Evolutionary conservation across 2,797 vertebrate genomes (phyloP), one percentile per base, ranked within the genome.

Genomic region (Bovichtus variegatus): DNA sequence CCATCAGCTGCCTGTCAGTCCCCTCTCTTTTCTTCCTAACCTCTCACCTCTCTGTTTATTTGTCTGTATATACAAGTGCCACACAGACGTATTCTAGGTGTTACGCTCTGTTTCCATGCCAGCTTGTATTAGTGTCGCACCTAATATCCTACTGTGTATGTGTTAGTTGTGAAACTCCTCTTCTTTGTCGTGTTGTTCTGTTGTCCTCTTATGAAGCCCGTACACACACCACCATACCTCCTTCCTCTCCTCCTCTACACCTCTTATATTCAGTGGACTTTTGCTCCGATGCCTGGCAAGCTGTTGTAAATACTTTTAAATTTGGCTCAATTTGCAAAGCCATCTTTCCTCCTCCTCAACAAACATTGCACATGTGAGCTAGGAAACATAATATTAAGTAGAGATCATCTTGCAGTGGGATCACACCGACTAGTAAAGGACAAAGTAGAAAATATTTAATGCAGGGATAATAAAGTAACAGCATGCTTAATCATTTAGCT

Each of bases 401-500:
- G n/a, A n/a, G n/a, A n/a, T n/a, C n/a, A n/a, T n/a, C n/a, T n/a
- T n/a, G n/a, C n/a, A n/a, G n/a, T n/a, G n/a, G n/a, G n/a, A n/a
- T n/a, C n/a, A n/a, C n/a, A n/a, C n/a, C n/a, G n/a, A n/a, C n/a
- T n/a, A n/a, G n/a, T n/a, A n/a, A n/a, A 34, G 34, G 31, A 53
- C 41, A 55, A 19, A 73, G 70, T 16, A 70, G 55, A 47, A 72
- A 23, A 57, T 29, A 81, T 73, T 81, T 70, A 66, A 75, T 54
- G 23, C 21, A 8, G 7, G 27, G 41, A 59, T 79, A 86, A 83
- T 84, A 38, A 58, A 76, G 53, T 36, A 60, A 23, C 31, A 31
- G 16, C 25, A 34, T 74, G 64, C 51, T 88, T 46, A 84, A 83
- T 89, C 83, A 85, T 88, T 89, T 55, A 86, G 34, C 51, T 34